phyloP scores from a whole-genome alignment of 2,113 vertebrate species.

The Pollachius pollachius region DNA sequence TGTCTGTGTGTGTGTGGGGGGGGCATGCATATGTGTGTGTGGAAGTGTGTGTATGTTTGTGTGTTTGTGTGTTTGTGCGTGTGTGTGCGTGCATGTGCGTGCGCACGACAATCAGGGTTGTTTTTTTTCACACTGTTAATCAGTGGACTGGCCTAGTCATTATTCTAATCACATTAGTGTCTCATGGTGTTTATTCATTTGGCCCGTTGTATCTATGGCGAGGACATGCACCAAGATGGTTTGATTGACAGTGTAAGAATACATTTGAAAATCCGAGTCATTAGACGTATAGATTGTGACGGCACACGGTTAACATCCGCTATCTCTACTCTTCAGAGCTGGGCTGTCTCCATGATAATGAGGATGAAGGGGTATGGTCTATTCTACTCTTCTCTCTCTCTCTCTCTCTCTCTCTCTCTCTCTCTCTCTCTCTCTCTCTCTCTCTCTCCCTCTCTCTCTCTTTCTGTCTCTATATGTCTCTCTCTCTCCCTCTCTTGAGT shows the following conservation, averaged over 20 bases:
- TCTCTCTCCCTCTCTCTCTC: conserved; percentile 10
- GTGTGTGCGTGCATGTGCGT: too few relatives aligned
- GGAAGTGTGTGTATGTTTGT: too few relatives aligned
- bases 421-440: conserved; percentile 3
- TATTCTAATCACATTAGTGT: conserved; percentile 71
- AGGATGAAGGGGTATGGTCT: conserved; percentile 11
- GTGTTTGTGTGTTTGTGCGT: too few relatives aligned
- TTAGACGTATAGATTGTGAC: conserved; percentile 65
- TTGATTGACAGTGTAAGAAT: conserved; percentile 46
- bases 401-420: neutral
- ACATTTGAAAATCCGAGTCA: conserved; percentile 59
- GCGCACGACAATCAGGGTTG: conserved; percentile 20
- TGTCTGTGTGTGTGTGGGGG: too few relatives aligned
- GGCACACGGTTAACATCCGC: conserved; percentile 70
- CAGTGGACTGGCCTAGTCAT: conserved; percentile 58
- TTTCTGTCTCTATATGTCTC: neutral
- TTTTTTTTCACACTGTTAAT: conserved; percentile 64
- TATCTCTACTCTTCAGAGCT: conserved; percentile 55
- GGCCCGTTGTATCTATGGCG: neutral
- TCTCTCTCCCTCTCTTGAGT: neutral
- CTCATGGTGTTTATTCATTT: conserved; percentile 59
- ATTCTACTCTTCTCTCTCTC: conserved; percentile 11
- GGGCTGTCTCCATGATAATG: conserved; percentile 30
- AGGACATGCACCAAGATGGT: conserved; percentile 13
- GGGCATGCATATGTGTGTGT: too few relatives aligned